phyloP scores from a whole-genome alignment of 2,888 invertebrate genomes.

The Spodoptera littoralis region DNA sequence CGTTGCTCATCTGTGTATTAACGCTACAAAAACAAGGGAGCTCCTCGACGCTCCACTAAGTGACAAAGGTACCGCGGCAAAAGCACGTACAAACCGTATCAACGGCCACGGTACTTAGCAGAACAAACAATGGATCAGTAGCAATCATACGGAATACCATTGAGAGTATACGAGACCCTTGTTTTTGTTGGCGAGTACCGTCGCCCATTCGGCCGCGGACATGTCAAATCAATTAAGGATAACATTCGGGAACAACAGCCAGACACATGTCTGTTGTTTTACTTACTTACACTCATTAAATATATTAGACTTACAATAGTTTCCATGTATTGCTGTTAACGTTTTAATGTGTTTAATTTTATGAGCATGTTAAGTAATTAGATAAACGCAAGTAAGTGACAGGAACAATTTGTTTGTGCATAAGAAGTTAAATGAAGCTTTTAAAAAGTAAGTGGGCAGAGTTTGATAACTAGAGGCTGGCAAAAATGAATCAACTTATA shows the following conservation, averaged over 20 bases:
- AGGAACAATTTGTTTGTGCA: constrained; percentile 23
- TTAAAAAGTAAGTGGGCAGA: constrained; percentile 22
- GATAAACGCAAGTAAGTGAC: constrained; percentile 25
- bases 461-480: constrained; percentile 13
- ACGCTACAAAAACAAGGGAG: constrained; percentile 60
- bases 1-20: constrained; percentile 41
- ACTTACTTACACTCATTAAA: constrained; percentile 41
- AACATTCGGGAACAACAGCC: constrained; percentile 62
- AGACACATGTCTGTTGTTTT: constrained; percentile 47
- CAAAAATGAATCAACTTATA: no score
- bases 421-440: not conserved
- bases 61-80: constrained; percentile 79
- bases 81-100: constrained; percentile 75
- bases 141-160: constrained; percentile 74
- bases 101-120: constrained; percentile 79
- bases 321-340: constrained; percentile 27
- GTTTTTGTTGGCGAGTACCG: constrained; percentile 75
- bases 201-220: constrained; percentile 67
- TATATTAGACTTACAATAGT: constrained; percentile 40
- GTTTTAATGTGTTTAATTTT: constrained; percentile 39
- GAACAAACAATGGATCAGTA: constrained; percentile 80
- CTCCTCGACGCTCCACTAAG: constrained; percentile 68
- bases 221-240: constrained; percentile 82
- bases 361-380: constrained; percentile 33
- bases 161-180: constrained; percentile 49